Conservation (phyloP, 2,113 vertebrate species). For the Pandion haliaetus region DNA sequence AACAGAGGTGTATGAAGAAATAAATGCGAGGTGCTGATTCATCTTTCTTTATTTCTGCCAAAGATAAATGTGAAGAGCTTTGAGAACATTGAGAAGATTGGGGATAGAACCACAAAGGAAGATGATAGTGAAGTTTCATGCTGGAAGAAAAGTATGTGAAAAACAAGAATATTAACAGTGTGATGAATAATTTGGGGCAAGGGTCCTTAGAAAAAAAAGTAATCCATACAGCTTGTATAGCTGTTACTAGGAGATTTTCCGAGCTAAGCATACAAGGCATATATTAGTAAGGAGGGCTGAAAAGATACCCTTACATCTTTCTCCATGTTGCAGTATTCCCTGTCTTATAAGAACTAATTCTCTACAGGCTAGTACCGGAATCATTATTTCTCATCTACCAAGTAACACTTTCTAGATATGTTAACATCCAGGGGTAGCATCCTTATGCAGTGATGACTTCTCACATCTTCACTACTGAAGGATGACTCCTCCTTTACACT, state of each 20-base stretch:
- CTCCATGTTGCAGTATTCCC: not conserved
- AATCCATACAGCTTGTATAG: not conserved
- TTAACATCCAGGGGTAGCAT: not conserved
- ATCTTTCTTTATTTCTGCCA: not conserved
- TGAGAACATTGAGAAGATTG: not conserved
- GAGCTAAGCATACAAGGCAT: not conserved
- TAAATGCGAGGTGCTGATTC: not conserved
- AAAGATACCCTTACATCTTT: not conserved
- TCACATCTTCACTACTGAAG: not conserved
- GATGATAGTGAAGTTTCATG: not conserved
- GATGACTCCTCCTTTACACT: not conserved
- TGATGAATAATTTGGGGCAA: not conserved
- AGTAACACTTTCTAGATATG: not conserved
- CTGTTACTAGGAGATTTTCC: not conserved
- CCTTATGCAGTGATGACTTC: not conserved
- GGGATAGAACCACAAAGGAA: not conserved
- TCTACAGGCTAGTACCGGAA: not conserved
- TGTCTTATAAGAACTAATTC: not conserved
- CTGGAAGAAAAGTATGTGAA: not conserved
- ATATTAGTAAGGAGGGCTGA: not conserved
- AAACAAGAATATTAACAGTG: not conserved
- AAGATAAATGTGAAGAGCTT: not conserved
- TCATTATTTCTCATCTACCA: not conserved
- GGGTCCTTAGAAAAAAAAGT: not conserved
- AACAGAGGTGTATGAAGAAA: not conserved